phyloP scores from a whole-genome alignment of 2,888 invertebrate species.

The Cephus sareptanus region DNA sequence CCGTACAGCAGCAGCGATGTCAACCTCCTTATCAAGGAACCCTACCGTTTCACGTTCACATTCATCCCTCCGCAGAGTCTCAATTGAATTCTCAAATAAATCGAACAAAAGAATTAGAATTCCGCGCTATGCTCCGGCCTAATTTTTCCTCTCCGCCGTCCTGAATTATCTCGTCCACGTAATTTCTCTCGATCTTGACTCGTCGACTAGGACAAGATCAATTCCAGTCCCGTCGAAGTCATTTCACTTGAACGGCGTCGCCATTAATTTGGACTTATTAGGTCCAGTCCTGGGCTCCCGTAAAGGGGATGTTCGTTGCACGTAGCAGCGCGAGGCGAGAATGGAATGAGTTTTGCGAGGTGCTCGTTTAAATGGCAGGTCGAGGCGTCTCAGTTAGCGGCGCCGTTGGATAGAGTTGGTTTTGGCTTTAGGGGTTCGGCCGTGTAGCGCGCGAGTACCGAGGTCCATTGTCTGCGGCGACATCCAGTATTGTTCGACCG shows the following conservation, averaged over 20 bases:
- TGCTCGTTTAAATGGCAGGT: background rate
- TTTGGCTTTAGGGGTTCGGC: conserved; percentile 7
- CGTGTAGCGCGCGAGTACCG: conserved; percentile 27
- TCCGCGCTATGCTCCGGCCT: background rate
- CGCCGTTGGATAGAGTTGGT: conserved; percentile 4
- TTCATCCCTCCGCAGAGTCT: background rate
- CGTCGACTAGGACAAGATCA: background rate
- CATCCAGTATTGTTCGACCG: conserved; percentile 35
- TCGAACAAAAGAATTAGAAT: background rate
- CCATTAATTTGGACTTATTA: conserved; percentile 3
- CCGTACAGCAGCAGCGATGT: background rate
- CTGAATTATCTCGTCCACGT: background rate
- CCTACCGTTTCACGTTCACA: background rate
- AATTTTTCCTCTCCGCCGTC: conserved; percentile 1
- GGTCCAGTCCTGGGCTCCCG: background rate
- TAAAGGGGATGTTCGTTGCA: background rate
- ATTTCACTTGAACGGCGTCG: background rate
- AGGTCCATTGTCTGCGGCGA: conserved; percentile 40
- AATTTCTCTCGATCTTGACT: background rate
- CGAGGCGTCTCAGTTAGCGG: conserved; percentile 6
- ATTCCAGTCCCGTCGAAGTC: background rate
- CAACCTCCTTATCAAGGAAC: background rate
- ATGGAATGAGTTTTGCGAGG: background rate
- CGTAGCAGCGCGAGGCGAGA: background rate
- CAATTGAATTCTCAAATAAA: background rate